Conservation (phyloP, 2,797 vertebrate genomes). For the Molothrus aeneus region DNA sequence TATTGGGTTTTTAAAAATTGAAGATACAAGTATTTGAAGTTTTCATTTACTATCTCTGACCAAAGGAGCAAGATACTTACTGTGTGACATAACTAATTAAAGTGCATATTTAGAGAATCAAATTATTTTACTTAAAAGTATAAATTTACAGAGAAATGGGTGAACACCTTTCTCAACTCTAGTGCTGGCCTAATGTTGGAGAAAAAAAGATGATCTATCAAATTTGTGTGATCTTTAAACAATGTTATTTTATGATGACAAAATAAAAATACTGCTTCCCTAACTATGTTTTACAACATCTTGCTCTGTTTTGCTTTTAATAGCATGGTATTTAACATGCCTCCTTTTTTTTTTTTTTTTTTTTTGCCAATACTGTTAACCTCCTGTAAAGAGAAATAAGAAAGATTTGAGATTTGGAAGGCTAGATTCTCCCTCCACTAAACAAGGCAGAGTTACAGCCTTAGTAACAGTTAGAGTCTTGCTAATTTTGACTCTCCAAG, state of each 20-base stretch:
- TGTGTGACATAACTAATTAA: slow-evolving; percentile 32
- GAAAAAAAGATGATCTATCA: slow-evolving; percentile 31
- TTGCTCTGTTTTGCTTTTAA: slow-evolving; percentile 67
- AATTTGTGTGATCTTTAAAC: slow-evolving; percentile 63
- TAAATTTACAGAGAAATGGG: slow-evolving; percentile 5
- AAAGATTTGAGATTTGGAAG: neutral
- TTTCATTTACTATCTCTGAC: slow-evolving; percentile 68
- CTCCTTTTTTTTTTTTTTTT: neutral
- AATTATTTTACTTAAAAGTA: slow-evolving; percentile 68
- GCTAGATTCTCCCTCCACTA: neutral
- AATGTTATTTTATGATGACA: slow-evolving; percentile 72
- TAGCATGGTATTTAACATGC: slow-evolving; percentile 31
- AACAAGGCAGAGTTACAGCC: slow-evolving; percentile 2
- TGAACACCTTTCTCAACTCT: slow-evolving; percentile 17
- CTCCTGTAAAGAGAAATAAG: slow-evolving; percentile 36
- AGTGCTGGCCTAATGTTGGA: slow-evolving; percentile 31
- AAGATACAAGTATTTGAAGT: slow-evolving; percentile 55
- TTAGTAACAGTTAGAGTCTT: slow-evolving; percentile 29
- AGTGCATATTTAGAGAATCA: slow-evolving; percentile 64
- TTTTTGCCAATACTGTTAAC: neutral
- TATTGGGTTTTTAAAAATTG: slow-evolving; percentile 65
- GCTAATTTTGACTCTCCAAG: slow-evolving; percentile 39
- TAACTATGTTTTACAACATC: slow-evolving; percentile 69
- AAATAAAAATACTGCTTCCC: slow-evolving; percentile 76
- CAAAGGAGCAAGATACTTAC: slow-evolving; percentile 65